phyloP scores from a whole-genome alignment of 2,888 invertebrate genomes.

The Dendrolimus pini region DNA sequence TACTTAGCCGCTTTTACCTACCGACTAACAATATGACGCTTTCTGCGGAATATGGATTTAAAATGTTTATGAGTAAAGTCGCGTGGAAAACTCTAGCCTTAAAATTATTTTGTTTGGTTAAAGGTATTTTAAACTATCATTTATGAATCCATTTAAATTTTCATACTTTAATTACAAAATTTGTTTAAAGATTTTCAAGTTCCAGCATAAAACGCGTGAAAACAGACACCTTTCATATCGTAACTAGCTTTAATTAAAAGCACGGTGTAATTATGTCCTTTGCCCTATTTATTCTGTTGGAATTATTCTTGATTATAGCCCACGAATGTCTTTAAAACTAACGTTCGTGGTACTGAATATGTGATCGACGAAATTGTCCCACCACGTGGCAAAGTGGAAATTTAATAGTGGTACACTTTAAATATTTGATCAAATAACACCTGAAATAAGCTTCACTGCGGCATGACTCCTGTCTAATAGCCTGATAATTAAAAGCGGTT shows the following conservation, averaged over 20 bases:
- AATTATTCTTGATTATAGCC: slow-evolving; percentile 64
- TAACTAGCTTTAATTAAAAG: slow-evolving; percentile 62
- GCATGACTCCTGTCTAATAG: slow-evolving; percentile 41
- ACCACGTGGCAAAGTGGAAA: slow-evolving; percentile 37
- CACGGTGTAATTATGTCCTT: slow-evolving; percentile 65
- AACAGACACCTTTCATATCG: slow-evolving; percentile 62
- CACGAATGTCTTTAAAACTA: slow-evolving; percentile 41
- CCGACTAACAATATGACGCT: too few species aligned
- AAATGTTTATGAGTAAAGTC: too few species aligned
- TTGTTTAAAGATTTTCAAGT: slow-evolving; percentile 31
- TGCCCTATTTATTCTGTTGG: slow-evolving; percentile 60
- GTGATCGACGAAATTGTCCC: slow-evolving; percentile 42
- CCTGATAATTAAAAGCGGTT: slow-evolving; percentile 44
- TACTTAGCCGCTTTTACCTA: too few species aligned
- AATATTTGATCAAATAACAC: slow-evolving; percentile 70
- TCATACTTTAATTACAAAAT: slow-evolving; percentile 29
- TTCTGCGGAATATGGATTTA: too few species aligned
- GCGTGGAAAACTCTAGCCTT: too few species aligned
- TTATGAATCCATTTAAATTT: background rate
- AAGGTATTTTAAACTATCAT: too few species aligned
- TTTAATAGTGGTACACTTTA: slow-evolving; percentile 50
- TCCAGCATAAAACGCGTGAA: slow-evolving; percentile 59
- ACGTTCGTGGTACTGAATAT: slow-evolving; percentile 38
- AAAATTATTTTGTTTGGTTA: too few species aligned
- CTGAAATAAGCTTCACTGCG: slow-evolving; percentile 64